These are phyloP conservation scores for Diogma glabrata DNA, from an alignment of 2,888 invertebrate genomes.

Conservation along the genomic window DNA sequence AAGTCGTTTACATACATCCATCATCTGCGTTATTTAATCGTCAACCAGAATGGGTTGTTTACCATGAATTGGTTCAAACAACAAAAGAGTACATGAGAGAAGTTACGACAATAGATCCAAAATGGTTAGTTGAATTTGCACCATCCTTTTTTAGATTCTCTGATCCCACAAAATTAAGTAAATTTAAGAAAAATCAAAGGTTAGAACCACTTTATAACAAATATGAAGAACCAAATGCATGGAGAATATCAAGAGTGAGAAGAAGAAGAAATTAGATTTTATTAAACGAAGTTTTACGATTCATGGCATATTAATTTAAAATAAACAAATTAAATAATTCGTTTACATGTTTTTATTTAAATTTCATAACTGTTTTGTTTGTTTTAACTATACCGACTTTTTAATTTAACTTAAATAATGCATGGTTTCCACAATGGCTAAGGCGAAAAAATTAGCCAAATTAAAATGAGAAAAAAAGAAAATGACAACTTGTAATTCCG, in stretches of 20 bases:
- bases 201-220: conserved; percentile 97
- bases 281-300: too few species aligned
- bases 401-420: too few species aligned
- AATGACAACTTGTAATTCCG: too few species aligned
- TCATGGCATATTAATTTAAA: too few species aligned
- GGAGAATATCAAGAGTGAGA: conserved; percentile 92
- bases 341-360: too few species aligned
- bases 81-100: conserved; percentile 99
- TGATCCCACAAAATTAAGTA: conserved; percentile 95
- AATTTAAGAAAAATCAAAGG: conserved; percentile 97
- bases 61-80: conserved; percentile 96
- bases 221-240: conserved; percentile 97
- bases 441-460: too few species aligned
- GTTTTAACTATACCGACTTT: too few species aligned
- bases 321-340: too few species aligned
- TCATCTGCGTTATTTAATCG: conserved; percentile 95
- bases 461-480: too few species aligned
- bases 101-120: conserved; percentile 92
- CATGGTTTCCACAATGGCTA: too few species aligned
- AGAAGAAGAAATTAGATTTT: conserved; percentile 68
- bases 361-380: too few species aligned
- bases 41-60: conserved; percentile 99
- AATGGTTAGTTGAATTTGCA: conserved; percentile 98
- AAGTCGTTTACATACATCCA: conserved; percentile 98
- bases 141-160: conserved; percentile 99